Base-by-base conservation (phyloP, 2,888 invertebrate species). In the Electrophaes corylata region DNA sequence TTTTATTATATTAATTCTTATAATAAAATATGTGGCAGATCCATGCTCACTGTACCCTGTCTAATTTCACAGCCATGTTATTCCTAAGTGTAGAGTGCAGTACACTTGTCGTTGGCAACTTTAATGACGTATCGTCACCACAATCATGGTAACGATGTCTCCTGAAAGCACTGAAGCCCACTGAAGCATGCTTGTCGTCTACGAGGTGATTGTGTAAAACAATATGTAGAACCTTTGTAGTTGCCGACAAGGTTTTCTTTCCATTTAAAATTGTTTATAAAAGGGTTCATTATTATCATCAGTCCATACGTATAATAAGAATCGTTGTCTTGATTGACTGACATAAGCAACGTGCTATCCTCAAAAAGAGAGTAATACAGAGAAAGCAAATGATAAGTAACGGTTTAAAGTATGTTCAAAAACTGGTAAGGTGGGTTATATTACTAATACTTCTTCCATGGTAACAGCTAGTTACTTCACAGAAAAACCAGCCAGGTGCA, bases 131-230 rank as follows among this genome's bases (percentile, higher is more conserved):
- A 65, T 71, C 67, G 70, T 67, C 71, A 65, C 76, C 75, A 62
- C 78, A 75, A 72, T 70, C 70, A 65, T 68, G 57, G 69, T 76
- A 75, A 78, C 71, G 78, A 77, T 58, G 71, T 73, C 68, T 57
- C 52, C 59, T 64, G 60, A 59, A 60, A 39, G 12, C 53, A 45
- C 37, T 43, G 41, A 18, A 56, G 56, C 29, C 6, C 0, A 12
- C 40, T 40, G 37, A 40, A 48, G 48, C 19, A 29, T 40, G 11
- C 40, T 49, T 31, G 2, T 19, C 31, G 29, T 31, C 5, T 31
- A 19, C 31, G 5, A 31, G 40, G 41, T 29, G 39, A 48, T 39
- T 48, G 18, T 20, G 20, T 48, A 26, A 48, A 41, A 23, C 20
- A 20, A 41, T 12, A 37, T 6, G 6, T 8, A 3, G 10, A 16